Base-by-base conservation (phyloP, 1,140 invertebrate species). In the Drosophila yakuba region DNA sequence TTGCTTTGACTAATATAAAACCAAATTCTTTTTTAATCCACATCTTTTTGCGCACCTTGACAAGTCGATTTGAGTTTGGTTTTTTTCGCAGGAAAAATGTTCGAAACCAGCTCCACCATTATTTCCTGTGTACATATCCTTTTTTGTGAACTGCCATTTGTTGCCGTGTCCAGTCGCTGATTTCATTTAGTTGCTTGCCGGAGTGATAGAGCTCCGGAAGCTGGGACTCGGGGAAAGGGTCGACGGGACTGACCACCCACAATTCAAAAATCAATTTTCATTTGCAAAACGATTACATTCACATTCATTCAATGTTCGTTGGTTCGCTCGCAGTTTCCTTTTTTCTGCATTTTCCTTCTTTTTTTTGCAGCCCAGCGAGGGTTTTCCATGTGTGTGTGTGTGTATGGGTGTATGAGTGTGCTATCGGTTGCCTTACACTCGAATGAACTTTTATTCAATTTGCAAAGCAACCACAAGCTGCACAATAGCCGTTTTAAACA, bases 231-330 rank as follows among this genome's bases (percentile, higher is more conserved):
- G 66, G 12, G 38, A 41, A 39, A 36, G 62, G 57, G 17, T 56
- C 38, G 47, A n/a, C 32, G 48, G 25, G 38, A 14, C 45, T 54
- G 67, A 73, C 74, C 81, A 60, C 80, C 79, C 84, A 88, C 83
- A 85, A 85, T 90, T 90, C 85, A 90, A 90, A 90, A 90, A 90
- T 90, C 85, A 90, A 90, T 90, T 90, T 90, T 90, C 85, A 90
- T 90, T 90, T 88, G 83, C 84, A 89, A 88, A 88, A 88, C 83
- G 83, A 88, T 88, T 88, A 88, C 84, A 88, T 89, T 88, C 83
- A 83, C 84, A 88, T 88, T 88, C 83, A 88, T 89, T 88, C 83
- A 88, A 88, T 88, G 83, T 79, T 88, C 83, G 83, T 61, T 88
- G 79, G 79, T 61, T 88, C 80, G 83, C 55, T 88, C 80, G 79